These are phyloP conservation scores for Formicarius rufipectus DNA, from an alignment of 2,113 vertebrate genomes.

Conservation along the genomic window DNA sequence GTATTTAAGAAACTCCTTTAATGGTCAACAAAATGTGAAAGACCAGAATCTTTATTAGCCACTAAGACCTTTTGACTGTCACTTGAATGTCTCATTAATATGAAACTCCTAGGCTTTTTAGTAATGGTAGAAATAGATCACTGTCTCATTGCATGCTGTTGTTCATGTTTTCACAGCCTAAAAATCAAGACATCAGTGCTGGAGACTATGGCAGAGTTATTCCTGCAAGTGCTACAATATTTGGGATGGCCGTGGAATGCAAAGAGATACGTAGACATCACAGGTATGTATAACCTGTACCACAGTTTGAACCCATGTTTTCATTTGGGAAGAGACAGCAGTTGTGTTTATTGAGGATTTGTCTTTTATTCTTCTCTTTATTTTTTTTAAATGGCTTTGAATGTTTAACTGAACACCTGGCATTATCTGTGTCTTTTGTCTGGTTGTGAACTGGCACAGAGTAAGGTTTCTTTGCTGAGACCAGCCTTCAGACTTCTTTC, in stretches of 20 bases:
- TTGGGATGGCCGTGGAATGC: constrained; percentile 90
- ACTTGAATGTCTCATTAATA: background rate
- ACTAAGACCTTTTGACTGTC: background rate
- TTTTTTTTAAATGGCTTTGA: background rate
- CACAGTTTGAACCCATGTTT: background rate
- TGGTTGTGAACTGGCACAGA: background rate
- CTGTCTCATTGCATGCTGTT: background rate
- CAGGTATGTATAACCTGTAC: constrained; percentile 73
- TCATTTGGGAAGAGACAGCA: background rate
- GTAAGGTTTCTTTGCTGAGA: background rate
- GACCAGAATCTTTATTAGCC: background rate
- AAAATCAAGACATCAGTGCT: constrained; percentile 47
- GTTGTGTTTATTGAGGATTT: background rate
- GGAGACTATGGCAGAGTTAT: constrained; percentile 89
- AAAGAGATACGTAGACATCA: constrained; percentile 92
- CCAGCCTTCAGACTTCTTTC: background rate
- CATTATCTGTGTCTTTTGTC: background rate
- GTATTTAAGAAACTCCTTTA: background rate
- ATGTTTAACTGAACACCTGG: background rate
- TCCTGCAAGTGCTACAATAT: constrained; percentile 88
- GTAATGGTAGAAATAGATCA: background rate
- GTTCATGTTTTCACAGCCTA: constrained; percentile 60
- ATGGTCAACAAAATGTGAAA: background rate
- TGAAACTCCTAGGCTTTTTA: background rate
- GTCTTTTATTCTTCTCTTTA: background rate